phyloP scores from a whole-genome alignment of 2,113 vertebrate species.

The Petroica traversi region DNA sequence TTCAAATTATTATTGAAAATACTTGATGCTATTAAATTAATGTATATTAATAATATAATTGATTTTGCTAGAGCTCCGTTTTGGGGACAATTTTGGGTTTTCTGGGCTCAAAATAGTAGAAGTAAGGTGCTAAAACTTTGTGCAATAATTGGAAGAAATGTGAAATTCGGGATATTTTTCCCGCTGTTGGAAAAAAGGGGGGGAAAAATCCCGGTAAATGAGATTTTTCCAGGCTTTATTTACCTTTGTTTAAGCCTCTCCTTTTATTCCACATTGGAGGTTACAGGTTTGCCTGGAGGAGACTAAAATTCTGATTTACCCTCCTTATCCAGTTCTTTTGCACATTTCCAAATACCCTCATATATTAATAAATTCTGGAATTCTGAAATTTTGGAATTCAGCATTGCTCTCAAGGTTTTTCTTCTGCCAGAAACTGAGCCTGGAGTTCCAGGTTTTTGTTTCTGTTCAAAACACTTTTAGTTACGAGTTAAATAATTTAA shows the following conservation, averaged over 20 bases:
- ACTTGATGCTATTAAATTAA: no score
- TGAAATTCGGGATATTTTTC: neutral
- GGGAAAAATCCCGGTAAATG: fast-evolving
- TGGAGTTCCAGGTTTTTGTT: neutral
- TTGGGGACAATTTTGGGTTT: neutral
- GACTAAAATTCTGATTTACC: neutral
- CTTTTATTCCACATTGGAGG: neutral
- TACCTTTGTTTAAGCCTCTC: neutral
- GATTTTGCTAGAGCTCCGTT: neutral
- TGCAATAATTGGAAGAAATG: fast-evolving
- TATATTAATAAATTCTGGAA: fast-evolving
- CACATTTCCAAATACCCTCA: no score
- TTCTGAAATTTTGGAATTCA: neutral
- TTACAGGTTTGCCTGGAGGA: neutral
- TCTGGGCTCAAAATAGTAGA: neutral
- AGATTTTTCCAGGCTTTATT: no score
- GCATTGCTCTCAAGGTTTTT: neutral
- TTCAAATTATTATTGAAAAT: no score
- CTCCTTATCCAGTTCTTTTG: neutral
- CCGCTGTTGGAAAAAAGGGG: fast-evolving
- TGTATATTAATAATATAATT: no score
- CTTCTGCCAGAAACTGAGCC: neutral
- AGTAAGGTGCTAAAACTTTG: fast-evolving
- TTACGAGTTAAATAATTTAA: neutral
- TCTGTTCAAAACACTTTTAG: neutral